Percentiles rank a stretch among this genome's conserved stretches.
Conservation (phyloP, 2,888 invertebrate genomes). For the Chymomyza caudatula region DNA sequence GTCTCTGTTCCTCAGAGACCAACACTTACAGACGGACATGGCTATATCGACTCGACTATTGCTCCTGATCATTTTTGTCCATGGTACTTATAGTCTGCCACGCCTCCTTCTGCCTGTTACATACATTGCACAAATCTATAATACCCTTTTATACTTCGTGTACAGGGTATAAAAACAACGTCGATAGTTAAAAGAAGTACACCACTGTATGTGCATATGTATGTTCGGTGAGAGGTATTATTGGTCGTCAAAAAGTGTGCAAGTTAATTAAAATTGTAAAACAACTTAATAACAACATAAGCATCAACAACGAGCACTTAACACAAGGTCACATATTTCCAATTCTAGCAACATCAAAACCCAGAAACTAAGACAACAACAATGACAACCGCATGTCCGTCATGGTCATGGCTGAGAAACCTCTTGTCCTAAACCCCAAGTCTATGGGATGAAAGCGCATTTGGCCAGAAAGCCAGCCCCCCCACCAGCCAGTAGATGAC, state of each 20-base stretch:
- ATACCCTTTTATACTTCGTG: no score
- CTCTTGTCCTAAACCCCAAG: background rate
- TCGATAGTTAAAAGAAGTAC: no score
- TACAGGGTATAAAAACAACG: no score
- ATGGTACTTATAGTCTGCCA: no score
- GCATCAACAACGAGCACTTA: conserved; percentile 24
- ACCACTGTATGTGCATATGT: background rate
- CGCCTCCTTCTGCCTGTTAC: no score
- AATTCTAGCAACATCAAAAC: background rate
- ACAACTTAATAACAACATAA: conserved; percentile 15
- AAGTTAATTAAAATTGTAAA: conserved; percentile 59
- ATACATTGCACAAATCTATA: no score
- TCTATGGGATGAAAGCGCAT: background rate
- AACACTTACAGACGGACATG: no score
- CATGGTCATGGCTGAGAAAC: conserved; percentile 50
- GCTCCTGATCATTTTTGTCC: no score
- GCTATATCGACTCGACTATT: no score
- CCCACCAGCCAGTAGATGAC: conserved; percentile 43
- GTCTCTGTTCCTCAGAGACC: background rate
- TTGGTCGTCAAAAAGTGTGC: conserved; percentile 30
- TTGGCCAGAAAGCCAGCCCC: conserved; percentile 20
- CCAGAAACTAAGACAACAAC: conserved; percentile 26
- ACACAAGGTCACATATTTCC: background rate
- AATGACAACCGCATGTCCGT: conserved; percentile 33
- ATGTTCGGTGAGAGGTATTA: background rate